A percentile compares a stretch with the other conserved stretches of the same genome.
Conservation (phyloP, 2,797 vertebrate species). For the Trachops cirrhosus region DNA sequence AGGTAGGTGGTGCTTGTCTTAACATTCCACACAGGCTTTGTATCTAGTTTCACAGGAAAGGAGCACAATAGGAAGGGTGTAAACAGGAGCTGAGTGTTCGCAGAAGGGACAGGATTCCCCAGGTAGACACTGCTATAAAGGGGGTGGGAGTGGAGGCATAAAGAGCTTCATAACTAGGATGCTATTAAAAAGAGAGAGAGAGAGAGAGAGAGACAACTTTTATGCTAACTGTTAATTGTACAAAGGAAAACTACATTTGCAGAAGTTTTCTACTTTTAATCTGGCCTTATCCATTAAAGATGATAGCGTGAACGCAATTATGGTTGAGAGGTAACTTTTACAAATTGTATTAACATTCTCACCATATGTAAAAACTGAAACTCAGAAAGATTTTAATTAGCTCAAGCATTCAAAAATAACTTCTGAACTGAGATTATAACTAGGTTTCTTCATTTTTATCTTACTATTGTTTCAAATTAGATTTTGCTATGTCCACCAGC, state of each 20-base stretch:
- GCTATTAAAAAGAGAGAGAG: too few species aligned
- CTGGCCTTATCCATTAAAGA: background rate
- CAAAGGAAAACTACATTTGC: background rate
- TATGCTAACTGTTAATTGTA: background rate
- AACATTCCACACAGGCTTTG: background rate
- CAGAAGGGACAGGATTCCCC: background rate
- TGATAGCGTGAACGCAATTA: background rate
- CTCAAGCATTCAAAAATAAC: background rate
- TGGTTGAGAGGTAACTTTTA: background rate
- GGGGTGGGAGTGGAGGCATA: background rate
- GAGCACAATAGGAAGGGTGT: background rate
- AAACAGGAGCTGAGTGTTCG: background rate
- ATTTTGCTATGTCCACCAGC: background rate
- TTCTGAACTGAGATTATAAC: background rate
- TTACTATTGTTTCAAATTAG: background rate
- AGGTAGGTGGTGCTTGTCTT: background rate
- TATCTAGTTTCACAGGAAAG: background rate
- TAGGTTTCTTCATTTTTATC: conserved; percentile 2
- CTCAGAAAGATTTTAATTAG: background rate
- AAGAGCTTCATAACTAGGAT: background rate
- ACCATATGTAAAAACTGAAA: background rate
- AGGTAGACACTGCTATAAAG: background rate
- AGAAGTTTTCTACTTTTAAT: background rate
- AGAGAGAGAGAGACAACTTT: background rate
- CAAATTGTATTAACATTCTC: background rate